phyloP scores from a whole-genome alignment of 2,797 vertebrate genomes.

The Takifugu ocellatus region DNA sequence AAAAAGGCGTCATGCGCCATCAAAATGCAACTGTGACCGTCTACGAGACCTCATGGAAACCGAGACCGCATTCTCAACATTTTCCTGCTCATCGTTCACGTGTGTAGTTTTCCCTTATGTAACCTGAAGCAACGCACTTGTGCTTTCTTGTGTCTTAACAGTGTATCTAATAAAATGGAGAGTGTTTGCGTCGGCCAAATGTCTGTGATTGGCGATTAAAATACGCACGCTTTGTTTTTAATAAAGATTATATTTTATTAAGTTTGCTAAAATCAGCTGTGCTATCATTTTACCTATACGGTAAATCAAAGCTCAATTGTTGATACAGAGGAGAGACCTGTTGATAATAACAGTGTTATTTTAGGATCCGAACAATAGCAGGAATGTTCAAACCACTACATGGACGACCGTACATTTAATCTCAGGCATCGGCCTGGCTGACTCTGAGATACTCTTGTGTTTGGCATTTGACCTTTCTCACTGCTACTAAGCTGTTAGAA shows the following conservation, averaged over 20 bases:
- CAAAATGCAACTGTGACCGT: slow-evolving; percentile 20
- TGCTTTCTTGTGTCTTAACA: too few species aligned
- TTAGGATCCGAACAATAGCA: slow-evolving; percentile 1
- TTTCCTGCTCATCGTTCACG: slow-evolving; percentile 30
- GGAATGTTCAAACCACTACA: slow-evolving; percentile 3
- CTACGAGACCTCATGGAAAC: slow-evolving; percentile 23
- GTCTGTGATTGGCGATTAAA: slow-evolving; percentile 32
- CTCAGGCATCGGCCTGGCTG: neutral
- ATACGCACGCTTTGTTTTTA: slow-evolving; percentile 50
- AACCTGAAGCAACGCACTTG: too few species aligned
- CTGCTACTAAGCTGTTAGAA: slow-evolving; percentile 29
- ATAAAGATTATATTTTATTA: slow-evolving; percentile 69
- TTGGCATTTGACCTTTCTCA: slow-evolving; percentile 25
- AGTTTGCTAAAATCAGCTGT: slow-evolving; percentile 36
- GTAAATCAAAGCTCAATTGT: too few species aligned
- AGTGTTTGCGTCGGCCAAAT: slow-evolving; percentile 13
- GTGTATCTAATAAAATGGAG: too few species aligned
- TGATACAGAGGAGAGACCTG: neutral
- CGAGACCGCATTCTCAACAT: slow-evolving; percentile 34
- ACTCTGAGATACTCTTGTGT: slow-evolving; percentile 11
- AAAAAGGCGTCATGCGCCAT: slow-evolving; percentile 15
- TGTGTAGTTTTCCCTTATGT: slow-evolving; percentile 40
- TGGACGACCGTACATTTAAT: neutral
- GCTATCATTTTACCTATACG: slow-evolving; percentile 3
- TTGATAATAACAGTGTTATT: slow-evolving; percentile 7